phyloP scores from a whole-genome alignment of 2,113 vertebrate genomes.

The Peromyscus californicus region DNA sequence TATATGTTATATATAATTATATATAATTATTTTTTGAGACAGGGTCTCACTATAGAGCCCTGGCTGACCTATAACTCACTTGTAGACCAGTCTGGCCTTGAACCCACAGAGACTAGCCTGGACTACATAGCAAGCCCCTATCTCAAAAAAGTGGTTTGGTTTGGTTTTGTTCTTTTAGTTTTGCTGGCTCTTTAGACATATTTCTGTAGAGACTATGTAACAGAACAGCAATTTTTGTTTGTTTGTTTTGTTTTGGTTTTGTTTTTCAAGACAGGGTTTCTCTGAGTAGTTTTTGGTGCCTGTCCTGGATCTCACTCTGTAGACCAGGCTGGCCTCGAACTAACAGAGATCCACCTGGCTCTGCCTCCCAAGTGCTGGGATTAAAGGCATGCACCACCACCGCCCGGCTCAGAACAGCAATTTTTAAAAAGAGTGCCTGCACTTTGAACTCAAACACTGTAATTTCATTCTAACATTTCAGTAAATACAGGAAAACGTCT shows the following conservation, averaged over 20 bases:
- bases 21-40: background rate
- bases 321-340: no score
- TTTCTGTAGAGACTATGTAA: background rate
- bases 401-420: background rate
- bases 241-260: no score
- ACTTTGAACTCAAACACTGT: background rate
- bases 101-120: background rate
- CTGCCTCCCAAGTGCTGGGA: no score
- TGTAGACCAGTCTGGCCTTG: background rate
- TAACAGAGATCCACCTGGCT: no score
- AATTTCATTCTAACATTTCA: background rate
- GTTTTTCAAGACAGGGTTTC: no score
- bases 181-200: background rate
- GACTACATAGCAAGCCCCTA: background rate
- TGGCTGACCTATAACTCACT: background rate
- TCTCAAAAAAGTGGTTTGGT: background rate
- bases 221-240: conserved; percentile 34
- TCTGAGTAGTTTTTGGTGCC: no score
- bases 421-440: conserved; percentile 21
- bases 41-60: background rate
- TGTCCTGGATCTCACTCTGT: no score
- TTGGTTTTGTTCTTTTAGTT: background rate
- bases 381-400: no score
- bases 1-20: background rate
- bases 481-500: background rate